A percentile compares a stretch with the other conserved stretches of the same genome.
phyloP scores from a whole-genome alignment of 2,113 vertebrate species.

The Panthera leo region DNA sequence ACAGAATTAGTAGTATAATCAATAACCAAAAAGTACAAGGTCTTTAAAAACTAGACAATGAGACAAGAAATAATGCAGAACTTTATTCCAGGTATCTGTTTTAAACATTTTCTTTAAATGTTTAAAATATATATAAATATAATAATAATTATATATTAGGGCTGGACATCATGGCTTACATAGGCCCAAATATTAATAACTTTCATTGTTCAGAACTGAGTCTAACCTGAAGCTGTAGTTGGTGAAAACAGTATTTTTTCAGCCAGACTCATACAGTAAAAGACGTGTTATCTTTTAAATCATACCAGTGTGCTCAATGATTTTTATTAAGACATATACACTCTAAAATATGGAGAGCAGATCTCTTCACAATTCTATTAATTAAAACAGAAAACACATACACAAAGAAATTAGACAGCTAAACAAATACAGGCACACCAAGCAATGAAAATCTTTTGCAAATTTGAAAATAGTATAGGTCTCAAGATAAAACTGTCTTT shows the following conservation, averaged over 20 bases:
- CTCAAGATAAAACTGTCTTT: background rate
- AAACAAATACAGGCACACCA: background rate
- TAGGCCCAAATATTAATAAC: background rate
- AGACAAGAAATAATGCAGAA: background rate
- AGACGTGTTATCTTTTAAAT: conserved; percentile 35
- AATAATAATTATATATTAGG: background rate
- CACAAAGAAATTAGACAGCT: conserved; percentile 19
- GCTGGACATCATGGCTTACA: background rate
- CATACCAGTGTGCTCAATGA: background rate
- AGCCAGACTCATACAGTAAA: conserved; percentile 62
- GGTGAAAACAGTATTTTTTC: conserved; percentile 17
- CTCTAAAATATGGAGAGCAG: conserved; percentile 6
- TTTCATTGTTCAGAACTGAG: conserved; percentile 57
- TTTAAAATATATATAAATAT: no score
- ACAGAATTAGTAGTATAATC: background rate
- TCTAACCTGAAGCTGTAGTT: conserved; percentile 53
- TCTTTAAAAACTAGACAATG: background rate
- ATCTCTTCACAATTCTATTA: conserved; percentile 49
- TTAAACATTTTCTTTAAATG: conserved; percentile 13
- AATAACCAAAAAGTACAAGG: background rate
- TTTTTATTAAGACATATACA: conserved; percentile 59
- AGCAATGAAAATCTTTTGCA: conserved; percentile 50
- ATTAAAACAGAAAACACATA: conserved; percentile 47
- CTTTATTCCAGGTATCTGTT: background rate
- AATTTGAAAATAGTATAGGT: background rate